phyloP scores from a whole-genome alignment of 1,140 invertebrate genomes.

The Neoseiulus cucumeris region DNA sequence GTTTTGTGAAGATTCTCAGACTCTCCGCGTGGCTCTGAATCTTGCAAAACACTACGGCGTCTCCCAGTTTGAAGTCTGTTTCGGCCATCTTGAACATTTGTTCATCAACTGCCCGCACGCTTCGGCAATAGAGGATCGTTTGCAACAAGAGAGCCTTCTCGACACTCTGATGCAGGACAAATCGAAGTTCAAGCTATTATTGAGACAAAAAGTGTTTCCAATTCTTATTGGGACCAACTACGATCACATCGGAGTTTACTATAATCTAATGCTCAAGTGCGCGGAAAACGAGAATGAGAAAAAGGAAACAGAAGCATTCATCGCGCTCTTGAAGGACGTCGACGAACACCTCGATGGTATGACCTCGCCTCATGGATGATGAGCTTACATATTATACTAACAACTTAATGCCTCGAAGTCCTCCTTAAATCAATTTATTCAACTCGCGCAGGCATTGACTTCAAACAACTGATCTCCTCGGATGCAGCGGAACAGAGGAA shows the following conservation, averaged over 20 bases:
- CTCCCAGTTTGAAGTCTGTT: background rate
- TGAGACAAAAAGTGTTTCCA: background rate
- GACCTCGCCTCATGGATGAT: too few species aligned
- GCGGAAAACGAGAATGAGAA: background rate
- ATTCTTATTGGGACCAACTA: background rate
- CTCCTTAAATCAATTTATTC: too few species aligned
- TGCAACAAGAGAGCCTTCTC: background rate
- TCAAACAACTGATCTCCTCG: background rate
- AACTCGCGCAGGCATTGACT: background rate
- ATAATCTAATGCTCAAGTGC: background rate
- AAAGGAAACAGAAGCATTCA: background rate
- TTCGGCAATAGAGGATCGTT: background rate
- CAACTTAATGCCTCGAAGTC: too few species aligned
- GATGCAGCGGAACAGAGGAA: background rate
- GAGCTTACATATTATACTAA: too few species aligned
- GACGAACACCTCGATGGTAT: background rate
- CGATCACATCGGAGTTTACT: background rate
- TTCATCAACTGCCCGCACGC: background rate
- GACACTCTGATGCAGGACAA: background rate
- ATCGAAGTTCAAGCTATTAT: background rate
- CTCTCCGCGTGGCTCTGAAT: background rate
- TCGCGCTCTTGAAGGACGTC: background rate
- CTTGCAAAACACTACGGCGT: background rate
- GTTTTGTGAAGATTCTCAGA: constrained; percentile 21
- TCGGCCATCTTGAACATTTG: background rate